These are phyloP conservation scores for Eulemur rubriventer DNA, from an alignment of 2,797 vertebrate species.

Conservation along the genomic window DNA sequence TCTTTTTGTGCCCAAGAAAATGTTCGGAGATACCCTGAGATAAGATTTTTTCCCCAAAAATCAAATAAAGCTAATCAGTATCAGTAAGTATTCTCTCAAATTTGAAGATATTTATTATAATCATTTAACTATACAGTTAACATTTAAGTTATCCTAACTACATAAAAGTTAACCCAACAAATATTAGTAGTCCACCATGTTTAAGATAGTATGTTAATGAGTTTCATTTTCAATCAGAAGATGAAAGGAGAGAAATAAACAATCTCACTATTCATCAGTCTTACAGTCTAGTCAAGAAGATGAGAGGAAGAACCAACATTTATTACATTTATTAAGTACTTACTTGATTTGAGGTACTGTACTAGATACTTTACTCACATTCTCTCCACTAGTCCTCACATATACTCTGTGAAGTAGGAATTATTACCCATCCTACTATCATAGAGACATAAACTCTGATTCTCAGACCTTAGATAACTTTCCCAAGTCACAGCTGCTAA, in stretches of 20 bases:
- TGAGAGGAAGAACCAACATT: neutral
- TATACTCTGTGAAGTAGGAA: neutral
- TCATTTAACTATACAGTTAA: constrained; percentile 14
- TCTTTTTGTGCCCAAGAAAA: constrained; percentile 92
- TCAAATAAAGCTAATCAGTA: constrained; percentile 83
- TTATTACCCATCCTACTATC: neutral
- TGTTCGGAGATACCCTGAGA: constrained; percentile 94
- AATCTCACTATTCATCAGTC: neutral
- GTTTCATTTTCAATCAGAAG: neutral
- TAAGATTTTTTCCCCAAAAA: constrained; percentile 91
- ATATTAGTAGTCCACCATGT: neutral
- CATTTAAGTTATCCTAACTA: neutral
- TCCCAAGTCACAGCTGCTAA: neutral
- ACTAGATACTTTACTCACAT: neutral
- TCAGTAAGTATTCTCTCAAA: constrained; percentile 85
- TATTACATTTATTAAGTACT: neutral
- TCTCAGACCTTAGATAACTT: neutral
- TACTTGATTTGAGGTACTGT: neutral
- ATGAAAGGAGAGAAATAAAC: neutral
- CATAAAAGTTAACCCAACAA: constrained; percentile 6
- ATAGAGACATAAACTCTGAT: neutral
- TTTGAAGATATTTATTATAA: constrained; percentile 25
- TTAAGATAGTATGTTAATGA: neutral
- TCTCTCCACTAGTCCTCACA: neutral
- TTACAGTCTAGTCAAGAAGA: neutral